Percentiles rank a stretch among this genome's conserved stretches.
phyloP scores from a whole-genome alignment of 2,888 invertebrate species.

The Zaprionus obscuricornis region DNA sequence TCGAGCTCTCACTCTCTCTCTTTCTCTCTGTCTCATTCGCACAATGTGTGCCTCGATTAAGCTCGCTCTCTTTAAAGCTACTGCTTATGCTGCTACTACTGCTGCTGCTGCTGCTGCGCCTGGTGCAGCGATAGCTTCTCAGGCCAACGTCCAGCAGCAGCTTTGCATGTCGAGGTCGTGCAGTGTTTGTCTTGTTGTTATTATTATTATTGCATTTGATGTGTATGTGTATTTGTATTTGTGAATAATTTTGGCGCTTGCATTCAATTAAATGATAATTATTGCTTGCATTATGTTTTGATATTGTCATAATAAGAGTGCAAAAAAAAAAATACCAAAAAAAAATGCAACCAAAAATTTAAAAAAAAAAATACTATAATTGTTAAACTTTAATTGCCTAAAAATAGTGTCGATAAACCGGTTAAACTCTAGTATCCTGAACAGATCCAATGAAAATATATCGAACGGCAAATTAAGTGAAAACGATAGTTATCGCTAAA shows the following conservation, averaged over 20 bases:
- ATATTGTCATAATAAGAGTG: conserved; percentile 40
- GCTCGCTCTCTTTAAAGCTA: conserved; percentile 34
- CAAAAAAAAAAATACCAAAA: no score
- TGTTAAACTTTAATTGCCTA: conserved; percentile 68
- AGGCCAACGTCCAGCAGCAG: conserved; percentile 60
- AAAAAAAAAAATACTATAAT: conserved; percentile 53
- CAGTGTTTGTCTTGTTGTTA: conserved; percentile 35
- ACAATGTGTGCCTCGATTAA: conserved; percentile 8
- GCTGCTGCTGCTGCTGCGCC: no score
- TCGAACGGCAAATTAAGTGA: conserved; percentile 11
- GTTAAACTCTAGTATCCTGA: conserved; percentile 44
- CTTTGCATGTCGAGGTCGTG: conserved; percentile 79
- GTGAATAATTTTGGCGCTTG: conserved; percentile 46
- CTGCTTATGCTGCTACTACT: no score
- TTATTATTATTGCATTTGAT: conserved; percentile 26
- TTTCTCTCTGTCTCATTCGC: conserved; percentile 1
- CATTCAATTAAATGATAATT: conserved; percentile 74
- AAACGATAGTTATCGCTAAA: no score
- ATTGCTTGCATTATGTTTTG: conserved; percentile 49
- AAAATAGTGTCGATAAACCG: conserved; percentile 36
- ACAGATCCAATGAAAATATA: conserved; percentile 30
- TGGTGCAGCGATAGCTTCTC: conserved; percentile 37
- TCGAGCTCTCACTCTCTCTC: conserved; percentile 2
- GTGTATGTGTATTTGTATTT: conserved; percentile 33
- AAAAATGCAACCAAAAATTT: no score